Conservation (phyloP, 2,113 vertebrate species). For the Hyaena hyaena region DNA sequence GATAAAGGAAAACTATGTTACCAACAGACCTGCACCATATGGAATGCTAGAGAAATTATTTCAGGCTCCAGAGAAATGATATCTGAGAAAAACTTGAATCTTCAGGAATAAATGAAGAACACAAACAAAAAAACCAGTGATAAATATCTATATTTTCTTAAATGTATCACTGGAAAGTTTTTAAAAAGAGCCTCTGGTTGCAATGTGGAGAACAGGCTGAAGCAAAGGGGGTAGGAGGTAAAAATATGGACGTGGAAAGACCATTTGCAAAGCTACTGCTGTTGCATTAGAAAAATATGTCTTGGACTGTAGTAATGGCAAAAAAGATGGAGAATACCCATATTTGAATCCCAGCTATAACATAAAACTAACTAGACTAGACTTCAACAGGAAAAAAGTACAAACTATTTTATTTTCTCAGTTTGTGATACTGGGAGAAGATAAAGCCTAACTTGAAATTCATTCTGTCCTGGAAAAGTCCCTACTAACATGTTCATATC, state of each 20-base stretch:
- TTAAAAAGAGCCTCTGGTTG: neutral
- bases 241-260: neutral
- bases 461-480: neutral
- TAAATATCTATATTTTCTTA: constrained; percentile 17
- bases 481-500: constrained; percentile 41
- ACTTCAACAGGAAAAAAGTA: neutral
- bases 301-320: neutral
- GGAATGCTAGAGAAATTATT: neutral
- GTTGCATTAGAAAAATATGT: neutral
- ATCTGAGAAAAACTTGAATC: neutral
- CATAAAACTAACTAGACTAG: neutral
- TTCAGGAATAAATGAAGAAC: constrained; percentile 17
- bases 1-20: constrained; percentile 6
- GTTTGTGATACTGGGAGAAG: neutral
- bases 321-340: neutral
- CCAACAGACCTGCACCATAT: neutral
- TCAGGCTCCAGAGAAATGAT: neutral
- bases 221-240: neutral
- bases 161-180: neutral
- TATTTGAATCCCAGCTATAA: neutral
- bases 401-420: constrained; percentile 10
- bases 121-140: neutral
- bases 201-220: neutral
- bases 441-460: constrained; percentile 1
- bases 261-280: neutral